These are phyloP conservation scores for Ailurus styani DNA, from an alignment of 2,113 vertebrate genomes.

Conservation along the genomic window DNA sequence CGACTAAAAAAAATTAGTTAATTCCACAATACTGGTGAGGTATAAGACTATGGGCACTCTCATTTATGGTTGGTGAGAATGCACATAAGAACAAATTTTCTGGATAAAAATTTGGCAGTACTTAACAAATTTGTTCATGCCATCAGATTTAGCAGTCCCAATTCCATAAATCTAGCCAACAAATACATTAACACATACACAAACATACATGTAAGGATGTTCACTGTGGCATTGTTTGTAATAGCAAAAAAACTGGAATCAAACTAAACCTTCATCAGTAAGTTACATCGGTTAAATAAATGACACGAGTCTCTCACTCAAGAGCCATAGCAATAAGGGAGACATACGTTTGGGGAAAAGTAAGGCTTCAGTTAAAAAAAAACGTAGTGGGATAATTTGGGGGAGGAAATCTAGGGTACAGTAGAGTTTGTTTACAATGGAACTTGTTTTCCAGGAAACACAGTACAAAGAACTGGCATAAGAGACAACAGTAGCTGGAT, in stretches of 20 bases:
- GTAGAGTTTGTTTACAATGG: not conserved
- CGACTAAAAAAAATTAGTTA: not conserved
- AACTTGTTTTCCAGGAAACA: not conserved
- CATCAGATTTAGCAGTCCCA: not conserved
- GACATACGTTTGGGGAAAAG: not conserved
- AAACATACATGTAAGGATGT: not conserved
- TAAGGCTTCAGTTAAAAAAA: not conserved
- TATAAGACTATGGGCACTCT: not conserved
- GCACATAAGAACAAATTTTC: not conserved
- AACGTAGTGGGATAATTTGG: not conserved
- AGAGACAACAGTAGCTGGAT: not conserved
- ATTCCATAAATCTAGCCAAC: slow-evolving; percentile 1
- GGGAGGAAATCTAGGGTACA: not conserved
- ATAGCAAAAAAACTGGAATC: not conserved
- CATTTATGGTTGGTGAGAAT: not conserved
- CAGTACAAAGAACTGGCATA: not conserved
- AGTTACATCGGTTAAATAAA: not conserved
- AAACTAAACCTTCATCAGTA: not conserved
- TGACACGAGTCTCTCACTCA: not conserved
- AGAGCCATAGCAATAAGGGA: not conserved
- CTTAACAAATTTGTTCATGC: not conserved
- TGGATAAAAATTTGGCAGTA: not conserved
- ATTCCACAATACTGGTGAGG: not conserved
- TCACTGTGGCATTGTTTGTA: not conserved
- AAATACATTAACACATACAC: not conserved